Conservation (phyloP, 2,888 invertebrate species). For the Macaria liturata region DNA sequence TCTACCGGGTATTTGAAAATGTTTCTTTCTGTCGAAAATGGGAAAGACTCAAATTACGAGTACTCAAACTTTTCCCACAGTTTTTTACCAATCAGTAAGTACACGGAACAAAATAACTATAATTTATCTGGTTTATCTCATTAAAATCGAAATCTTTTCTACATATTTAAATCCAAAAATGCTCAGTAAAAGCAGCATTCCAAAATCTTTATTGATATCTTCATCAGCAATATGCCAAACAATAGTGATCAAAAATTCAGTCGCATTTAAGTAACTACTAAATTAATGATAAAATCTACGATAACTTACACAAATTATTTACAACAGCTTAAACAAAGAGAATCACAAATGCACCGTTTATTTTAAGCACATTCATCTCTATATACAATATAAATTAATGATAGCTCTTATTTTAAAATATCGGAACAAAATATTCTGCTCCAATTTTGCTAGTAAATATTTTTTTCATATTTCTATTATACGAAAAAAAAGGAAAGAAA, state of each 20-base stretch:
- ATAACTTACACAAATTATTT: constrained; percentile 77
- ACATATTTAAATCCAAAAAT: too few species aligned
- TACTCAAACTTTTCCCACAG: too few species aligned
- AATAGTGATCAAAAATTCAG: constrained; percentile 54
- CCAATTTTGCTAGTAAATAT: constrained; percentile 6
- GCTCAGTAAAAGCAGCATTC: constrained; percentile 3
- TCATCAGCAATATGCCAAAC: constrained; percentile 27
- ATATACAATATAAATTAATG: constrained; percentile 61
- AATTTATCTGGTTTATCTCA: too few species aligned
- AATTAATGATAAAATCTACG: constrained; percentile 62
- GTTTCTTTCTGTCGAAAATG: too few species aligned
- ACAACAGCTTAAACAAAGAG: constrained; percentile 66
- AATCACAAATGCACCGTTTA: constrained; percentile 67
- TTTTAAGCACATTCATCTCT: constrained; percentile 67
- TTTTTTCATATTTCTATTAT: neutral
- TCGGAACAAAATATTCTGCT: neutral
- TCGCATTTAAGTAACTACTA: constrained; percentile 62
- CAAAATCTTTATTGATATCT: constrained; percentile 13
- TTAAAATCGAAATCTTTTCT: too few species aligned
- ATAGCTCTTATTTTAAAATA: constrained; percentile 40
- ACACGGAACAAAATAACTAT: too few species aligned
- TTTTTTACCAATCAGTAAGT: too few species aligned
- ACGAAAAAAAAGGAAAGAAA: too few species aligned
- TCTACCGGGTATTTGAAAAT: too few species aligned
- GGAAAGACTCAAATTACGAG: too few species aligned